Evolutionary conservation across 1,140 invertebrate species (phyloP).

Genomic region (Meloidogyne floridensis): DNA sequence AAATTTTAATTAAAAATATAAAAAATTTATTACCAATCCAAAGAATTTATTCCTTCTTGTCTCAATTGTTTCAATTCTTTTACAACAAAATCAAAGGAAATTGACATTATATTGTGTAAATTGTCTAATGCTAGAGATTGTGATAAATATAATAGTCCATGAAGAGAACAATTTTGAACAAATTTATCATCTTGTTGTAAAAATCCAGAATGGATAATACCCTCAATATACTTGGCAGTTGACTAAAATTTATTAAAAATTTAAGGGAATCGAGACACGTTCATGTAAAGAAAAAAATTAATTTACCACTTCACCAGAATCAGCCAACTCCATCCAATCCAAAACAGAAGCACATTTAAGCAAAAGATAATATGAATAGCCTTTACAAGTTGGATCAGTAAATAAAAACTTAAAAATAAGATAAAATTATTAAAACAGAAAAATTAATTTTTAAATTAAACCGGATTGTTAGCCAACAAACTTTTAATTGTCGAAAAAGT

Average conservation of each 20-base stretch:
- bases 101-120: conserved; percentile 29
- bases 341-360: conserved; percentile 54
- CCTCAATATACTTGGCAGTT: conserved; percentile 33
- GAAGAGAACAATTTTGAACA: conserved; percentile 48
- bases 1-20: not conserved
- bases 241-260: not conserved
- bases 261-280: not conserved
- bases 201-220: conserved; percentile 44
- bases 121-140: conserved; percentile 49
- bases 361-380: conserved; percentile 51
- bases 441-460: not conserved
- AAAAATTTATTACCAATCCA: conserved; percentile 31
- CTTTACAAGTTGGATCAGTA: conserved; percentile 42
- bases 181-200: conserved; percentile 32
- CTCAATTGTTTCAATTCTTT: conserved; percentile 40
- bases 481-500: conserved; percentile 47
- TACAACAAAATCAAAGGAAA: conserved; percentile 45
- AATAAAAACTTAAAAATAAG: conserved; percentile 21
- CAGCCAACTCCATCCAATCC: conserved; percentile 36
- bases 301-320: conserved; percentile 16
- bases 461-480: conserved; percentile 25
- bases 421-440: not conserved
- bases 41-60: conserved; percentile 41
- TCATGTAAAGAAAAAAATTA: not conserved
- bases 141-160: conserved; percentile 57